Base-by-base conservation (phyloP, 2,113 vertebrate genomes). In the Mustelus asterias region DNA sequence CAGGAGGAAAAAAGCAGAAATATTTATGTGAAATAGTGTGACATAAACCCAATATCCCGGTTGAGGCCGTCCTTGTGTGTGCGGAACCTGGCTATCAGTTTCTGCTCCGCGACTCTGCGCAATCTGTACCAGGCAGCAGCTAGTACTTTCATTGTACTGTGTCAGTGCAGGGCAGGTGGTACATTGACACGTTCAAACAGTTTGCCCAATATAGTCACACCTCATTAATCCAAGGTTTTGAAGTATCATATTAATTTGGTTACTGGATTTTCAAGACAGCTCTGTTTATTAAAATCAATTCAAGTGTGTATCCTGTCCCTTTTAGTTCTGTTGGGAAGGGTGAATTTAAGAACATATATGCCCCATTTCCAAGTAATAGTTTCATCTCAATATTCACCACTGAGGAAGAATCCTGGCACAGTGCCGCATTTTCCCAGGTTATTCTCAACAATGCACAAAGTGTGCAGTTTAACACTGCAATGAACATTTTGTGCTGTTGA, bases 171-270 rank as follows among this genome's bases (percentile, higher is more conserved):
- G 89, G 9, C 89, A 67, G 89, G 89, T 93, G 89, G 60, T 67
- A 65, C n/a, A 93, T 37, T 93, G 60, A 20, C 89, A 93, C 29
- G n/a, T 65, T 37, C 89, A 93, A 93, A 65, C 89, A 37, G 33
- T 93, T 65, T 93, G 60, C 89, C 89, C 60, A 24, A 93, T 65
- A 37, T 37, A 65, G 89, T 93, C 60, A 63, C 88, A 92, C 88
- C 58, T 63, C 33, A 65, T 93, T 65, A 93, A 67, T 93, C 60
- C 89, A 33, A 37, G 33, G 67, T 93, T 93, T 93, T 92, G 89
- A 93, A 93, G 89, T 65, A 60, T 37, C 89, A 37, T 60, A n/a
- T 60, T 92, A 92, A 89, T 33, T 60, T 37, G 60, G 60, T 65
- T 67, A 65, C n/a, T 65, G 89, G 60, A 92, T 33, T 92, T 63